phyloP scores from a whole-genome alignment of 2,888 invertebrate species.

The Lissocephala sabroskyi region DNA sequence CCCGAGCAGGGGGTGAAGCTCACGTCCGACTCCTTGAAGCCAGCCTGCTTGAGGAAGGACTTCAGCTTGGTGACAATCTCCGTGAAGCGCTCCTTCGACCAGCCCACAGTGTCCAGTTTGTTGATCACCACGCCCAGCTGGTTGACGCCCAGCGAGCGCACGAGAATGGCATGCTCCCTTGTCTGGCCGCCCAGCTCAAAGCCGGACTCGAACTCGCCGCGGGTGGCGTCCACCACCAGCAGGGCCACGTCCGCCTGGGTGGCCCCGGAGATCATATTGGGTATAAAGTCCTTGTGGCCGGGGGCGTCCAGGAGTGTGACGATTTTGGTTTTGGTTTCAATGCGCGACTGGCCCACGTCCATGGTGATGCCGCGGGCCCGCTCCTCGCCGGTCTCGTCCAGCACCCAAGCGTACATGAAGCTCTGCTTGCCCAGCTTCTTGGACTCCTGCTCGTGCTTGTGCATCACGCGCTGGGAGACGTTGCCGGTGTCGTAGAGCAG shows the following conservation, averaged over 20 bases:
- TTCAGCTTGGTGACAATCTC: slow-evolving; percentile 90
- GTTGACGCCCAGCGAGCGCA: slow-evolving; percentile 89
- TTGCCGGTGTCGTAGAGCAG: slow-evolving; percentile 89
- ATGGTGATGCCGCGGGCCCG: slow-evolving; percentile 97
- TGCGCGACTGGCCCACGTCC: slow-evolving; percentile 95
- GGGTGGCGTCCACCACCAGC: slow-evolving; percentile 94
- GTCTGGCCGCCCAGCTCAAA: slow-evolving; percentile 99
- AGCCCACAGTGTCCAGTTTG: slow-evolving; percentile 96
- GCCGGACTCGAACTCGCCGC: slow-evolving; percentile 99
- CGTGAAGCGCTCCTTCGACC: slow-evolving; percentile 92
- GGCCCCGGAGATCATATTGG: slow-evolving; percentile 99
- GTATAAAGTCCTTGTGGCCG: slow-evolving; percentile 99
- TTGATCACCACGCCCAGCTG: slow-evolving; percentile 97
- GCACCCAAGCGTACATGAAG: slow-evolving; percentile 98
- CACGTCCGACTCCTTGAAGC: slow-evolving; percentile 90
- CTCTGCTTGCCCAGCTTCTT: slow-evolving; percentile 98
- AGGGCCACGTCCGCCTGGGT: slow-evolving; percentile 98
- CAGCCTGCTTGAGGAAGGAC: slow-evolving; percentile 89
- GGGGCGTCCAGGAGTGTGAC: slow-evolving; percentile 94
- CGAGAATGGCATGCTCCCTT: slow-evolving; percentile 95
- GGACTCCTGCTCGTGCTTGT: slow-evolving; percentile 98
- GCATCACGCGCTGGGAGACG: slow-evolving; percentile 90
- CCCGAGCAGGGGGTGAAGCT: slow-evolving; percentile 96
- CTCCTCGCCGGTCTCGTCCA: slow-evolving; percentile 99
- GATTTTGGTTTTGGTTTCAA: slow-evolving; percentile 88